Evolutionary conservation across 1,140 invertebrate genomes (phyloP), one percentile per base, ranked within the genome.

Genomic region (Proctacanthus coquilletti): DNA sequence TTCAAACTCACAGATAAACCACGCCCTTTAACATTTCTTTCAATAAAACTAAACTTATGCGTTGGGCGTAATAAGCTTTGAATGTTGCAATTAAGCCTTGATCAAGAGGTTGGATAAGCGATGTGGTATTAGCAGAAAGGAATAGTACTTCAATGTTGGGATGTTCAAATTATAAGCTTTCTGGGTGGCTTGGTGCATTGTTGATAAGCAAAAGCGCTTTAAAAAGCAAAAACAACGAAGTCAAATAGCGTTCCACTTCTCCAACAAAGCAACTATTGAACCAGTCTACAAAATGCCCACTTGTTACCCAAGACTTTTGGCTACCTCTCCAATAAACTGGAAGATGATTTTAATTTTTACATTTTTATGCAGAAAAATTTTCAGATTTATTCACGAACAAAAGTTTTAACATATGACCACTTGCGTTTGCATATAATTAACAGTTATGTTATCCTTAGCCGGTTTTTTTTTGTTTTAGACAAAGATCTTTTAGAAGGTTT

Each of bases 321-420:
- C 63, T 61, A 23, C 51, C 43, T 39, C 42, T 48, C 51, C 51
- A 64, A 42, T 51, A 42, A 15, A 62, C 56, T 10, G 53, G 55
- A 15, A 63, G 47, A 25, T 44, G 29, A 43, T 41, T 36, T 42
- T 58, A 53, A 41, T 45, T 36, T 37, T 50, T 42, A 38, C 49
- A 49, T 50, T 65, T 65, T 34, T 67, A 47, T 5, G 53, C 47
- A 44, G 53, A 45, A 37, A 57, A 61, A 47, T 57, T 61, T 48
- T 56, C 10, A n/a, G 35, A 23, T 37, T 49, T 45, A 50, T 66
- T 57, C 30, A 68, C 50, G 18, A 65, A 40, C 34, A 67, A 39
- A 30, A 58, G 59, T 47, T 67, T 65, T 18, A 64, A 38, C 23
- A 57, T 56, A 17, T 42, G 52, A 48, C 62, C 50, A n/a, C 62